A percentile compares a stretch with the other conserved stretches of the same genome.
Conservation (phyloP, 2,888 invertebrate genomes). For the Ischnus inquisitorius region DNA sequence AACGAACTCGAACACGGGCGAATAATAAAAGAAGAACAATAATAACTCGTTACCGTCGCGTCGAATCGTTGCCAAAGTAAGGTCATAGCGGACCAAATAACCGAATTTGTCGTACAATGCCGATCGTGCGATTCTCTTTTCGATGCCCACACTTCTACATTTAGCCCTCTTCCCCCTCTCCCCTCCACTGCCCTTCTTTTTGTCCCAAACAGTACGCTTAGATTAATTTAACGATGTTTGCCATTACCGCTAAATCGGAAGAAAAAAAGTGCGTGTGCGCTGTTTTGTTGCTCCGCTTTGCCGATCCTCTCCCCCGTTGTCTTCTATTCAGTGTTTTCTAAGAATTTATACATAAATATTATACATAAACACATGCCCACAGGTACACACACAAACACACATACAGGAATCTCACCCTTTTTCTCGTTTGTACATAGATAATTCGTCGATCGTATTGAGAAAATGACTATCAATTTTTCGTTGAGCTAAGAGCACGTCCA, state of each 20-base stretch:
- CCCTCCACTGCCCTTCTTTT: background rate
- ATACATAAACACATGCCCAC: slow-evolving; percentile 13
- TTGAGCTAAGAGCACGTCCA: slow-evolving; percentile 8
- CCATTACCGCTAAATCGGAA: slow-evolving; percentile 64
- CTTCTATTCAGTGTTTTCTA: slow-evolving; percentile 53
- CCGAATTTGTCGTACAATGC: slow-evolving; percentile 8
- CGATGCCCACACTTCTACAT: slow-evolving; percentile 16
- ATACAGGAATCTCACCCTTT: slow-evolving; percentile 56
- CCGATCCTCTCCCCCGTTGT: slow-evolving; percentile 47
- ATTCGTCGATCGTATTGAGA: slow-evolving; percentile 26
- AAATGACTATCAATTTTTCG: slow-evolving; percentile 42
- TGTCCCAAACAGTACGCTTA: slow-evolving; percentile 41
- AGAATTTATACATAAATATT: slow-evolving; percentile 24
- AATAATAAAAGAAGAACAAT: background rate
- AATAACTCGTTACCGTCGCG: slow-evolving; percentile 55
- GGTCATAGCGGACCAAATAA: slow-evolving; percentile 56
- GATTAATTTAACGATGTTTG: slow-evolving; percentile 64
- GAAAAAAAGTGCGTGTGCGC: slow-evolving; percentile 15
- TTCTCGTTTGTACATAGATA: slow-evolving; percentile 55
- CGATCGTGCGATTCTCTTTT: slow-evolving; percentile 34
- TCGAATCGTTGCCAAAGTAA: slow-evolving; percentile 69
- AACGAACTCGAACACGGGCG: slow-evolving; percentile 30
- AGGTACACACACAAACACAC: slow-evolving; percentile 23
- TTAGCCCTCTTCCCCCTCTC: background rate
- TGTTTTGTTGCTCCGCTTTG: slow-evolving; percentile 49